Evolutionary conservation across 2,888 invertebrate species (phyloP), one percentile per base, ranked within the genome.

Genomic region (Miltochrista miniata): DNA sequence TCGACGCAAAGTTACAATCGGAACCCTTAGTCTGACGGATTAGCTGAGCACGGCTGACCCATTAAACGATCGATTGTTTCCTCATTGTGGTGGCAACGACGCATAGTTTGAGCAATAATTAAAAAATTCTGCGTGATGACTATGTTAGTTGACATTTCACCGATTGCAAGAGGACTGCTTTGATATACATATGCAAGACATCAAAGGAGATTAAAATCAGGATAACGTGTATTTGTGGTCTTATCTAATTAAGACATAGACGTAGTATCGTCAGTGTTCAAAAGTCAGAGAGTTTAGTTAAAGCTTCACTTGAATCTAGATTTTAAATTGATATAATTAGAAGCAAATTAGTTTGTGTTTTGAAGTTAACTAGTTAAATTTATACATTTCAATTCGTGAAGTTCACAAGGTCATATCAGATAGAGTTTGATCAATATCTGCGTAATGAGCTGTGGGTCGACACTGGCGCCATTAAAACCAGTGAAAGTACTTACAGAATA

Each of bases 61-160:
- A 91, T 90, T 90, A 90, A 87, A 84, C 90, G 83, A 90, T 90
- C 90, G 89, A 91, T 91, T 91, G 88, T 90, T 91, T 90, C 90
- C 90, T 89, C 84, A 88, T 88, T 83, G 83, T 87, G 73, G 75
- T 74, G 76, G 76, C 76, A 74, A 76, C 70, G 75, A 79, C 73
- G 69, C 70, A 60, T 73, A 78, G 67, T 68, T 79, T 70, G 76
- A 75, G 66, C 68, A 76, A 80, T 81, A 79, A 85, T 85, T 82
- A 82, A 76, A 81, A 82, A 78, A 75, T 71, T 66, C 67, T 64
- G 72, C 75, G 57, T 65, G 18, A 24, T 24, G 18, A 74, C 74
- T 74, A 56, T 71, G 54, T 29, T 54, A 40, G 41, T 41, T 51
- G 53, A 48, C 53, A 54, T 65, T 60, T 62, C 61, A 61, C 48